A percentile compares a stretch with the other conserved stretches of the same genome.
phyloP scores from a whole-genome alignment of 1,140 invertebrate genomes.

The Chironomus striatipennis region DNA sequence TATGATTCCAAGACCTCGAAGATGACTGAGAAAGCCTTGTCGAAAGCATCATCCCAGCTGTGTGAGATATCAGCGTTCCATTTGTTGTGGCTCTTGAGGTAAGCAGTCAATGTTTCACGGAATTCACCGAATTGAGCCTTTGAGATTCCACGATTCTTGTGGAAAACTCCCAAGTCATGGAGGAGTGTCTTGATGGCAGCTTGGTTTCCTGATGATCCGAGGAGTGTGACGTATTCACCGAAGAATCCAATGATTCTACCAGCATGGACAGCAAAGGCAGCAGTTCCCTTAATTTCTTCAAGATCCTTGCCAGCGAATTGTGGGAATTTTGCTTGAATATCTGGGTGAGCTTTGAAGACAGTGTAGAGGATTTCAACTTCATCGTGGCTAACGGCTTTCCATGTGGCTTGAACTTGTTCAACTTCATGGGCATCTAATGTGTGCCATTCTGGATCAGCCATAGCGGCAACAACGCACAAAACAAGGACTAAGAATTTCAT shows the following conservation, averaged over 20 bases:
- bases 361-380: background rate
- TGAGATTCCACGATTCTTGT: background rate
- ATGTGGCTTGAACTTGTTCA: background rate
- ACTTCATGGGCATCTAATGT: background rate
- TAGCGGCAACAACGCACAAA: background rate
- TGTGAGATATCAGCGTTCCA: background rate
- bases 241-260: background rate
- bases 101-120: background rate
- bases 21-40: background rate
- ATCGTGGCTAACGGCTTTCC: background rate
- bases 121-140: background rate
- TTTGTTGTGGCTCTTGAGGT: background rate
- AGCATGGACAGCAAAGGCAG: background rate
- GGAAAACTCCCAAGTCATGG: background rate
- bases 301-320: background rate
- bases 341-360: background rate
- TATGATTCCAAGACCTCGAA: background rate
- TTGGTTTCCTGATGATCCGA: background rate
- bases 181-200: background rate
- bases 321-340: background rate
- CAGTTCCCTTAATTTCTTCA: background rate
- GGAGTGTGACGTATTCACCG: background rate
- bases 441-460: background rate
- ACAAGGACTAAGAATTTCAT: background rate
- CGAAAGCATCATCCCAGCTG: background rate